A percentile compares a stretch with the other conserved stretches of the same genome.
phyloP scores from a whole-genome alignment of 2,113 vertebrate genomes.

The Leptosomus discolor region DNA sequence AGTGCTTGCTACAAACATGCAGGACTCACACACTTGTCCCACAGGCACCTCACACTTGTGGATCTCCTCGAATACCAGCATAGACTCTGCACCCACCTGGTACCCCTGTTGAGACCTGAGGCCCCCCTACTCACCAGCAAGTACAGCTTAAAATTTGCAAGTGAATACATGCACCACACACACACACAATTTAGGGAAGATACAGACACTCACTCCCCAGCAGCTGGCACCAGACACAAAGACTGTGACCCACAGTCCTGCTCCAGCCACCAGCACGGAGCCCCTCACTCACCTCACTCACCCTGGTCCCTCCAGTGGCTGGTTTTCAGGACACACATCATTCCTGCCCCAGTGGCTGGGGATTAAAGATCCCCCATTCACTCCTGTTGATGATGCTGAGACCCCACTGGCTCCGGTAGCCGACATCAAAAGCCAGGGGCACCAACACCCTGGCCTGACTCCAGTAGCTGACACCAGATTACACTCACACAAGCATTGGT shows the following conservation, averaged over 20 bases:
- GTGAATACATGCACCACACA: background rate
- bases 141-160: background rate
- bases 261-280: background rate
- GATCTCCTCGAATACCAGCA: background rate
- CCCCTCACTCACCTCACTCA: background rate
- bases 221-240: rapidly evolving
- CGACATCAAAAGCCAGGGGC: rapidly evolving
- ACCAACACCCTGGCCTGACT: background rate
- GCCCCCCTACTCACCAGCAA: rapidly evolving
- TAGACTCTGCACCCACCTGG: background rate
- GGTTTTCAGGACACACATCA: background rate
- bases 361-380: rapidly evolving
- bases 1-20: rapidly evolving
- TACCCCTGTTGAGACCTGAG: rapidly evolving
- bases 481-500: background rate
- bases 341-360: background rate
- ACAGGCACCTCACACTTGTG: background rate
- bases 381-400: background rate
- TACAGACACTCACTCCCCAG: rapidly evolving
- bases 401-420: background rate
- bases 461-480: no score
- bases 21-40: background rate
- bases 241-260: background rate
- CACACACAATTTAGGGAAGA: background rate
- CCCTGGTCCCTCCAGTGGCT: background rate